These are phyloP conservation scores for Anagrus nilaparvatae DNA, from an alignment of 1,140 invertebrate species.

Conservation along the genomic window DNA sequence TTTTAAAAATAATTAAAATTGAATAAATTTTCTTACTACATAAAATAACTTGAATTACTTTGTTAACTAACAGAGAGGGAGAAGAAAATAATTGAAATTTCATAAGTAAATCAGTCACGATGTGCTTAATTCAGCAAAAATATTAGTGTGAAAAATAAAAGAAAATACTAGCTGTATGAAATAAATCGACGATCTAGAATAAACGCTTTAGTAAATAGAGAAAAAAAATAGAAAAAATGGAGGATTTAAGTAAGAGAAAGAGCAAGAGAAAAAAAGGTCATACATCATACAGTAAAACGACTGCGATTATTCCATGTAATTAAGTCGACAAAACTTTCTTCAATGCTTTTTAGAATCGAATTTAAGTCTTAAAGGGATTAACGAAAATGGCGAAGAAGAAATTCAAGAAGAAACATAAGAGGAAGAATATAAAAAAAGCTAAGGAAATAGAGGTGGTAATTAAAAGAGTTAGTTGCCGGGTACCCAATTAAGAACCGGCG, in stretches of 20 bases:
- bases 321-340: slow-evolving; percentile 38
- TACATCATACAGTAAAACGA: slow-evolving; percentile 16
- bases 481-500: slow-evolving; percentile 39
- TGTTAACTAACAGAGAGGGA: no score
- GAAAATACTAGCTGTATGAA: no score
- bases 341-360: slow-evolving; percentile 17
- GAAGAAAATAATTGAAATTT: no score
- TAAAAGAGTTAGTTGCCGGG: slow-evolving; percentile 44
- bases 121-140: no score
- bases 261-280: slow-evolving; percentile 16
- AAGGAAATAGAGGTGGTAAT: slow-evolving; percentile 40
- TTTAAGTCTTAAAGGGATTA: neutral
- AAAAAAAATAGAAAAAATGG: no score
- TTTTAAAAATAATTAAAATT: no score
- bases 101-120: no score
- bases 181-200: no score
- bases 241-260: neutral
- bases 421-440: slow-evolving; percentile 19
- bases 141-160: no score
- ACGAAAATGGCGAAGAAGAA: slow-evolving; percentile 21
- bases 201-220: no score
- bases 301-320: slow-evolving; percentile 42
- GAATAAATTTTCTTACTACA: no score
- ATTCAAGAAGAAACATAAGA: slow-evolving; percentile 17
- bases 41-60: no score